Base-by-base conservation (phyloP, 2,888 invertebrate genomes). In the Patella depressa region DNA sequence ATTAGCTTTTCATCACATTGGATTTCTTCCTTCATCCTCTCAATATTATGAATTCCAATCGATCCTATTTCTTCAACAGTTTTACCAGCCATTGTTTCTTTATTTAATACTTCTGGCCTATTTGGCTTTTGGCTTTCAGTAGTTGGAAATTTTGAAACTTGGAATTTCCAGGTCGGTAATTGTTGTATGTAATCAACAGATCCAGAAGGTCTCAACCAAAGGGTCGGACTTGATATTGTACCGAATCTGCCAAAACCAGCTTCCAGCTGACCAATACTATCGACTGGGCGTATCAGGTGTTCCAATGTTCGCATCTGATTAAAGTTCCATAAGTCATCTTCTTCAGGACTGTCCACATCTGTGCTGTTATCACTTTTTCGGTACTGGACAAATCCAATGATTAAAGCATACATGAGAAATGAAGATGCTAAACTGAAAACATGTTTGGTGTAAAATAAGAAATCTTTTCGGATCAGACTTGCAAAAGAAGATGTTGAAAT, bases 151-250 rank as follows among this genome's bases (percentile, higher is more conserved):
- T 45, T 45, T 45, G 45, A 59, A 7, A 82, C 81, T 2, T 57
- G 74, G 75, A 89, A 91, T 57, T 87, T 88, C 93, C 93, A 93
- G 3, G 92, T 88, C 4, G 93, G 93, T 29, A 93, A 87, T 72
- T 92, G 88, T 74, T 92, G 91, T 45, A 93, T 90, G 82, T 93
- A 93, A 75, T 93, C 92, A 54, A 85, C 87, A 2, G 92, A 90
- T 73, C 92, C 89, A 53, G 91, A 86, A 5, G 92, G 92, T 74
- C 90, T 91, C 54, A 92, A 86, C 92, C 85, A 71, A 86, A 82
- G 54, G 65, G 85, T 80, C 82, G 86, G 85, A 86, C 87, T 80
- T 88, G 91, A 80, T 88, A 88, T 83, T 90, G 92, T 77, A 80
- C 84, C 84, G 75, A 86, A 85, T 53, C 87, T 78, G 86, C 86